Evolutionary conservation across 2,888 invertebrate species (phyloP), one percentile per base, ranked within the genome.

Genomic region (Melangyna quadrimaculata): DNA sequence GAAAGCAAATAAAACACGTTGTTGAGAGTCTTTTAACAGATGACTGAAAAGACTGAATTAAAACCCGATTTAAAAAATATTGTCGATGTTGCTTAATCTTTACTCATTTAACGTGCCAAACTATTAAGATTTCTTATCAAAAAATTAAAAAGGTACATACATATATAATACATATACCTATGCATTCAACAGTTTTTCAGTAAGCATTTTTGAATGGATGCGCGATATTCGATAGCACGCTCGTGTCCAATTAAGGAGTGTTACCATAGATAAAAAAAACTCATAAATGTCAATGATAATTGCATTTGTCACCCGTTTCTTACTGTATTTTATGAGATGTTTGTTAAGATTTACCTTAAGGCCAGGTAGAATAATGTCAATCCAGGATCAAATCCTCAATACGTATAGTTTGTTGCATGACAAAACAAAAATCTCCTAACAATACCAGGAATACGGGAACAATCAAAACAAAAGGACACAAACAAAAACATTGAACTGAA

Each of bases 201-300:
- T 73, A 51, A 29, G 59, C 29, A 57, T 40, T 59, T 43, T n/a
- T 53, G 61, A 73, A 79, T 69, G 69, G 43, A 3, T 69, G 69
- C 43, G 5, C 35, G 8, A 35, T 17, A 6, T 1, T 27, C 32
- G 37, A 82, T 73, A 82, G 78, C 82, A 82, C 82, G 82, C 40
- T 82, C 78, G 73, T 22, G 32, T 67, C 78, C 43, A 55, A 70
- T 83, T 55, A 63, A 83, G 55, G 57, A 73, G 73, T 81, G 81
- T 71, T 59, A 72, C 51, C 29, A 10, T 17, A 70, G 63, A 83
- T 67, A 81, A 81, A 35, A 61, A 51, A 70, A 79, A 80, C 67
- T 80, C 84, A 84, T 84, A 84, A 84, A 80, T 84, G 84, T 84
- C 84, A 72, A 61, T 19, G 80, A 84, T 80, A 80, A 84, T 59